These are phyloP conservation scores for Perca schrenkii DNA, from an alignment of 2,113 vertebrate species.

Conservation along the genomic window DNA sequence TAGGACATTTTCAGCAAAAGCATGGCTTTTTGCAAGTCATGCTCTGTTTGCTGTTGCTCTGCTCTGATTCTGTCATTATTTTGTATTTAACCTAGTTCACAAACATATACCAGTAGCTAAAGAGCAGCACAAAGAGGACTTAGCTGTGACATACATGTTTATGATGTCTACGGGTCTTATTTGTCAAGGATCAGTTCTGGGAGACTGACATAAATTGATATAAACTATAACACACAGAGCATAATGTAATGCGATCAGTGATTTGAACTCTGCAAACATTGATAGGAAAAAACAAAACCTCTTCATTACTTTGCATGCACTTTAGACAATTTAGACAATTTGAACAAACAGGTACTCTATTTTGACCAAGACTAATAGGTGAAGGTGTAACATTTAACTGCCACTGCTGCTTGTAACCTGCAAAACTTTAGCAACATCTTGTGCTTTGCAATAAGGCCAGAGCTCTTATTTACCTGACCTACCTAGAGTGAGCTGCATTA, in stretches of 20 bases:
- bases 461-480: conserved; percentile 1
- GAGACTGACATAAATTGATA: not conserved
- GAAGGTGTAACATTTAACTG: not conserved
- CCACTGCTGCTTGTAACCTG: not conserved
- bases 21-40: not conserved
- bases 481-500: not conserved
- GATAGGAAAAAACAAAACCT: too few relatives aligned
- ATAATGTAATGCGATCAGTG: not conserved
- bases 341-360: not conserved
- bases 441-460: not conserved
- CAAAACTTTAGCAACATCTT: not conserved
- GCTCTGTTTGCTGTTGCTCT: not conserved
- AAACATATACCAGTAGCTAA: not conserved
- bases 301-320: not conserved
- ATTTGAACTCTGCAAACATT: not conserved
- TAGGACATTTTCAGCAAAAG: not conserved
- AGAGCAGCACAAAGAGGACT: not conserved
- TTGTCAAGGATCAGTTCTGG: not conserved
- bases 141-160: conserved; percentile 1
- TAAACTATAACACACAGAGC: not conserved
- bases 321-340: not conserved
- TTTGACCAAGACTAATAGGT: not conserved
- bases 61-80: not conserved
- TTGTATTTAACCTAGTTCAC: not conserved
- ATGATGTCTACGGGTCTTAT: not conserved